Percentiles rank a stretch among this genome's conserved stretches.
phyloP scores from a whole-genome alignment of 2,888 invertebrate genomes.

The Trichopoda pennipes region DNA sequence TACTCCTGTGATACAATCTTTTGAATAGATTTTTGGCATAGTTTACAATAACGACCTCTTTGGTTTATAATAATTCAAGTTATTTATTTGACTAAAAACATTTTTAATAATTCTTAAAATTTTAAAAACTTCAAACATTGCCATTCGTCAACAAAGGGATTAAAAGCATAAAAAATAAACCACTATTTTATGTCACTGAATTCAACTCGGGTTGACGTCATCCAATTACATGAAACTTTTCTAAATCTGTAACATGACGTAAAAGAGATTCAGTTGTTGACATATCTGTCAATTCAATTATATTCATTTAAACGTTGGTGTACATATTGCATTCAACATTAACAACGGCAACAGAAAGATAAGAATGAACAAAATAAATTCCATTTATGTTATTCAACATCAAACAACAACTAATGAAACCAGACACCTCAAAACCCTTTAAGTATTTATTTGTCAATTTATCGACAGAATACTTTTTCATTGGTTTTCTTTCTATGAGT shows the following conservation, averaged over 20 bases:
- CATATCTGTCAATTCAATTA: constrained; percentile 50
- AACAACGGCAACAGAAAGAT: not conserved
- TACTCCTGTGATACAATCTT: too few relatives aligned
- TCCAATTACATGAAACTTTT: constrained; percentile 43
- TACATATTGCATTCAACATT: constrained; percentile 5
- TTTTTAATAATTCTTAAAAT: not conserved
- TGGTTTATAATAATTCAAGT: too few relatives aligned
- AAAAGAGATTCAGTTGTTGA: constrained; percentile 41
- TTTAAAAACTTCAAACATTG: not conserved
- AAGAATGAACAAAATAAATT: constrained; percentile 41
- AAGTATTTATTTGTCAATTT: constrained; percentile 61
- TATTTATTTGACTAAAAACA: too few relatives aligned
- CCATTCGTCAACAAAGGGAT: not conserved
- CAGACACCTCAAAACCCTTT: constrained; percentile 51
- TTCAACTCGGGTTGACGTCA: constrained; percentile 12
- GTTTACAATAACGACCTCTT: too few relatives aligned
- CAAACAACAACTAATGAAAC: constrained; percentile 41
- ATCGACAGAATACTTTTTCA: constrained; percentile 37
- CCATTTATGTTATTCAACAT: constrained; percentile 43
- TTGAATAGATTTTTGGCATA: too few relatives aligned
- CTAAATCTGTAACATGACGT: constrained; percentile 35
- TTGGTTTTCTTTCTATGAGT: constrained; percentile 30
- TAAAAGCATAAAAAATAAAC: not conserved
- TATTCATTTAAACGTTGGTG: constrained; percentile 19
- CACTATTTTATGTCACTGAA: constrained; percentile 8